Percentiles rank a stretch among this genome's conserved stretches.
Evolutionary conservation across 2,113 vertebrate species (phyloP).

Genomic region (Rhinoderma darwinii): DNA sequence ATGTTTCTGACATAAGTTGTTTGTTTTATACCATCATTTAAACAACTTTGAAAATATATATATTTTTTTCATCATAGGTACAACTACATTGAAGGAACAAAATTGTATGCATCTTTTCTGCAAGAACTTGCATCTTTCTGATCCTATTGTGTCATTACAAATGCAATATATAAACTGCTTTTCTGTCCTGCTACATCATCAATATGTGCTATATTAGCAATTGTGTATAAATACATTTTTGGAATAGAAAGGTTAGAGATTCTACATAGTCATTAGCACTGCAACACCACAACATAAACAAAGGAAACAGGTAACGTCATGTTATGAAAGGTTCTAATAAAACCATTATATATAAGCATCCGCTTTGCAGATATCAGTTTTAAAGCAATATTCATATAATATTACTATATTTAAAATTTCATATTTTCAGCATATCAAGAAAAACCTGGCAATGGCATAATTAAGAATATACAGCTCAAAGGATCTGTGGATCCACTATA

Average conservation of each 20-base stretch:
- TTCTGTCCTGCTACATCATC: not conserved
- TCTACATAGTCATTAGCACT: not conserved
- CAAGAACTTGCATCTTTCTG: conserved; percentile 29
- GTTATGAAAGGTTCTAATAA: not conserved
- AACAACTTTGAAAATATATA: not conserved
- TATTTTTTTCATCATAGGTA: conserved; percentile 27
- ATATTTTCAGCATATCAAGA: not conserved
- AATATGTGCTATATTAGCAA: conserved; percentile 18
- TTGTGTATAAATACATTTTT: not conserved
- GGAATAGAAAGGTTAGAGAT: not conserved
- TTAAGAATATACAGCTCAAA: not conserved
- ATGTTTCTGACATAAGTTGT: too few species aligned
- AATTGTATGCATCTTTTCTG: conserved; percentile 40
- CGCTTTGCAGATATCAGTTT: not conserved
- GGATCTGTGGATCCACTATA: not conserved
- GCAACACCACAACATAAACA: not conserved
- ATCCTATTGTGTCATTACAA: not conserved
- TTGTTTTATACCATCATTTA: not conserved
- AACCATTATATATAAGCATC: not conserved
- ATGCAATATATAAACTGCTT: not conserved
- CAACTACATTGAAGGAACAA: conserved; percentile 57
- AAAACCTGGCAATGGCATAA: not conserved
- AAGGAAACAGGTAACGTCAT: not conserved
- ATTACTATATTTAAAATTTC: not conserved
- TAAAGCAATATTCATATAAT: not conserved